Evolutionary conservation across 2,113 vertebrate genomes (phyloP), one percentile per base, ranked within the genome.

Genomic region (Cheilinus undulatus): DNA sequence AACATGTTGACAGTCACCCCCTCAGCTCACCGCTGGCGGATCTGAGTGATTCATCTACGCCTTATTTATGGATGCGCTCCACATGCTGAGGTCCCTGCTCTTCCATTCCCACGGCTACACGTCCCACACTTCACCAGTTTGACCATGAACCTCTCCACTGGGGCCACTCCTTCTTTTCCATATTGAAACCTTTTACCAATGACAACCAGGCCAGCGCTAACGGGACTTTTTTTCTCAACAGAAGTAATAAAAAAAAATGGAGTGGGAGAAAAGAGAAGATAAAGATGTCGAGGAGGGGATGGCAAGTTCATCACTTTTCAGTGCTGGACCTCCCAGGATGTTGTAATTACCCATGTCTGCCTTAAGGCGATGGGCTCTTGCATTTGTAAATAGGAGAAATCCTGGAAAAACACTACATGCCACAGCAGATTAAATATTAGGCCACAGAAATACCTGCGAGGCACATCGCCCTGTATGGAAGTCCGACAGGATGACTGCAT

Each of bases 41-140:
- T 69, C 51, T 60, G 48, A 28, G 52, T 77, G 68, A 81, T 72
- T 78, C 38, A 82, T 83, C 74, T 24, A 27, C 51, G 64, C 53
- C 50, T 84, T 78, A 86, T 89, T 86, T 79, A 87, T 87, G 52
- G 40, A 63, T 42, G 28, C 66, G 22, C 48, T 53, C 15, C 64
- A 71, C 69, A 66, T 20, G 40, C 53, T 48, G 27, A 40, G 36
- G 48, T 73, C 45, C 2, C 65, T 42, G 36, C 75, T 70, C 43
- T 40, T 49, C 49, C 73, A 32, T 88, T 87, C 83, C 83, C 89
- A 86, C 42, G 73, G 52, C 52, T 86, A 73, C 79, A n/a, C 62
- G n/a, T 74, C 73, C 51, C 64, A 57, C 73, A 68, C 28, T 9
- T 15, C 74, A 30, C 57, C 22, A 13, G 13, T 38, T 10, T 32